A percentile compares a stretch with the other conserved stretches of the same genome.
Evolutionary conservation across 37 sponge, comb jelly and placozoan species (phyloP).

Genomic region (Aplysina aerophoba): DNA sequence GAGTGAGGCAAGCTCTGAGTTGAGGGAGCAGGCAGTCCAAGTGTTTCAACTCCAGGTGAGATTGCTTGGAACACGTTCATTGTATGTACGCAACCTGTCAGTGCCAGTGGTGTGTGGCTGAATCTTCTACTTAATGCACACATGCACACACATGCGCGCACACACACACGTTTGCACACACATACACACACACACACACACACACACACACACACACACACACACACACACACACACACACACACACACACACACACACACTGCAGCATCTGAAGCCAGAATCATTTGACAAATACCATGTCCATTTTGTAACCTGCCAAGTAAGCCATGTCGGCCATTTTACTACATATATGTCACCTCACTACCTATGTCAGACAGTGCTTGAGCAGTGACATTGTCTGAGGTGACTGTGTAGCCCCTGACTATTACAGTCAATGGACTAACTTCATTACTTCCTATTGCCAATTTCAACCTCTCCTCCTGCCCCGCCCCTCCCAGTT

Average conservation of each 20-base stretch:
- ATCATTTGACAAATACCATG: conserved; percentile 7
- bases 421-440: not conserved
- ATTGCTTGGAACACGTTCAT: no score
- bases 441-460: not conserved
- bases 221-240: no score
- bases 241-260: conserved; percentile 20
- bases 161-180: conserved; percentile 14
- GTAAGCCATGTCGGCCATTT: not conserved
- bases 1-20: no score
- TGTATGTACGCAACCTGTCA: no score
- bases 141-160: conserved; percentile 15
- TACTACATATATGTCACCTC: no score
- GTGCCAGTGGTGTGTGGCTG: not conserved
- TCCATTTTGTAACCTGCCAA: not conserved
- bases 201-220: no score
- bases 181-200: no score
- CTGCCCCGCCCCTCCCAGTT: conserved; percentile 36
- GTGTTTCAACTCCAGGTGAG: no score
- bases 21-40: no score
- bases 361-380: no score
- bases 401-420: not conserved
- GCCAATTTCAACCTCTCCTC: not conserved
- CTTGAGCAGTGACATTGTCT: no score
- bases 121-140: not conserved
- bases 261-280: not conserved